These are phyloP conservation scores for Ceyx cyanopectus DNA, from an alignment of 2,113 vertebrate genomes.

Conservation along the genomic window DNA sequence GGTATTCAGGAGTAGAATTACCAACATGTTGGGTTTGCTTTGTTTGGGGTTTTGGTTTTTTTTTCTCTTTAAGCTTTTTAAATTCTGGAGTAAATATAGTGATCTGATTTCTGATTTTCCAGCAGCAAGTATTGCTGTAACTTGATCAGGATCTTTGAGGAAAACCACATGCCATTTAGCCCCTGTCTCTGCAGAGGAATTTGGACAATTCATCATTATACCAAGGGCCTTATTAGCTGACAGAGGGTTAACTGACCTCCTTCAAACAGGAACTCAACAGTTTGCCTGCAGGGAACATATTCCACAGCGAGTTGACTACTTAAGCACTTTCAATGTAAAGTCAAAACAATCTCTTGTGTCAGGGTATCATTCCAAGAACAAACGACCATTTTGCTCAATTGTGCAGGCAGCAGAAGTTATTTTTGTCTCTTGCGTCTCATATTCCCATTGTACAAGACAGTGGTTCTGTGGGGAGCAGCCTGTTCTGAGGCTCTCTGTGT, in stretches of 20 bases:
- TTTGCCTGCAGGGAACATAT: constrained; percentile 62
- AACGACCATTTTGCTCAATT: constrained; percentile 69
- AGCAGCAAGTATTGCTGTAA: constrained; percentile 20
- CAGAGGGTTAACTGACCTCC: constrained; percentile 73
- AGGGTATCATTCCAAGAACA: constrained; percentile 61
- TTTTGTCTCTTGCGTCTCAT: constrained; percentile 58
- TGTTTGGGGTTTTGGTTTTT: not conserved
- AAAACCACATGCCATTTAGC: constrained; percentile 13
- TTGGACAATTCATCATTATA: constrained; percentile 60
- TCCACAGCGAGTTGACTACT: constrained; percentile 60
- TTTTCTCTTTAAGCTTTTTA: not conserved
- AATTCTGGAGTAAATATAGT: not conserved
- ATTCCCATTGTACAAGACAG: constrained; percentile 43
- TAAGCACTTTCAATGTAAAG: constrained; percentile 65
- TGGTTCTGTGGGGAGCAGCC: not conserved
- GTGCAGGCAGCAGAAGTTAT: constrained; percentile 60
- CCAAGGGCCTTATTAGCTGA: constrained; percentile 36
- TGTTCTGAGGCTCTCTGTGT: constrained; percentile 51
- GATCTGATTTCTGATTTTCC: constrained; percentile 29
- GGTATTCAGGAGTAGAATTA: constrained; percentile 34
- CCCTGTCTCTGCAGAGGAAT: constrained; percentile 43
- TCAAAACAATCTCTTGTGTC: constrained; percentile 70
- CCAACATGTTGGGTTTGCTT: not conserved
- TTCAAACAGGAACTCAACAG: constrained; percentile 48
- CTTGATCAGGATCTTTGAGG: constrained; percentile 45